These are phyloP conservation scores for Pholis gunnellus DNA, from an alignment of 2,113 vertebrate species.

Conservation along the genomic window DNA sequence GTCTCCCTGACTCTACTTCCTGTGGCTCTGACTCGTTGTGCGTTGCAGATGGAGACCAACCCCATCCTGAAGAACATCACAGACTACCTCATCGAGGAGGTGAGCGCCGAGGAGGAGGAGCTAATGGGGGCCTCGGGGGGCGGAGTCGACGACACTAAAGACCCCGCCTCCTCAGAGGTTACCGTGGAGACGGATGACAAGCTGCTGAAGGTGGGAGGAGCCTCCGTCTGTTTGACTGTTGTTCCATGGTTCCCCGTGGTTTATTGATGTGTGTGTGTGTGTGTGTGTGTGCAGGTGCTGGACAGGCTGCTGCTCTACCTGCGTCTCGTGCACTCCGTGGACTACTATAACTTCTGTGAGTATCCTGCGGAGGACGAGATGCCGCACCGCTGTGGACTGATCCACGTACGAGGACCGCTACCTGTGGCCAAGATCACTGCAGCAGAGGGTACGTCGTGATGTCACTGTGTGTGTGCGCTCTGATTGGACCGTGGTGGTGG, in stretches of 20 bases:
- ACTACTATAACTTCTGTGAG: slow-evolving; percentile 93
- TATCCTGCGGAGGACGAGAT: slow-evolving; percentile 94
- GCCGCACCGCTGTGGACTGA: slow-evolving; percentile 94
- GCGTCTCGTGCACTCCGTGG: slow-evolving; percentile 92
- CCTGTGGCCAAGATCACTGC: slow-evolving; percentile 90
- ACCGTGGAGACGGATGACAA: slow-evolving; percentile 90
- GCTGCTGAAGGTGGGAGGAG: slow-evolving; percentile 87
- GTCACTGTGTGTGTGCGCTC: no score
- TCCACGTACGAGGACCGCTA: slow-evolving; percentile 91
- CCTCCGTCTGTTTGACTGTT: no score
- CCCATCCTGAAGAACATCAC: slow-evolving; percentile 93
- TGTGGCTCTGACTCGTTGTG: neutral
- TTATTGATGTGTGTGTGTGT: neutral
- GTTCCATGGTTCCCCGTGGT: neutral
- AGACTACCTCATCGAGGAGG: slow-evolving; percentile 93
- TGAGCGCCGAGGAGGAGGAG: slow-evolving; percentile 93
- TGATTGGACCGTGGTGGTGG: no score
- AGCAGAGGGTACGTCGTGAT: slow-evolving; percentile 82
- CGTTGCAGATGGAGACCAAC: slow-evolving; percentile 82
- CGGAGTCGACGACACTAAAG: slow-evolving; percentile 77
- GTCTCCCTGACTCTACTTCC: no score
- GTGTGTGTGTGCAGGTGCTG: slow-evolving; percentile 83
- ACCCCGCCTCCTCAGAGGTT: slow-evolving; percentile 88
- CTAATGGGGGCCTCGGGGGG: slow-evolving; percentile 86
- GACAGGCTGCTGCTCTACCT: slow-evolving; percentile 92